Evolutionary conservation across 2,797 vertebrate species (phyloP), one percentile per base, ranked within the genome.

Genomic region (Rachycentron canadum): DNA sequence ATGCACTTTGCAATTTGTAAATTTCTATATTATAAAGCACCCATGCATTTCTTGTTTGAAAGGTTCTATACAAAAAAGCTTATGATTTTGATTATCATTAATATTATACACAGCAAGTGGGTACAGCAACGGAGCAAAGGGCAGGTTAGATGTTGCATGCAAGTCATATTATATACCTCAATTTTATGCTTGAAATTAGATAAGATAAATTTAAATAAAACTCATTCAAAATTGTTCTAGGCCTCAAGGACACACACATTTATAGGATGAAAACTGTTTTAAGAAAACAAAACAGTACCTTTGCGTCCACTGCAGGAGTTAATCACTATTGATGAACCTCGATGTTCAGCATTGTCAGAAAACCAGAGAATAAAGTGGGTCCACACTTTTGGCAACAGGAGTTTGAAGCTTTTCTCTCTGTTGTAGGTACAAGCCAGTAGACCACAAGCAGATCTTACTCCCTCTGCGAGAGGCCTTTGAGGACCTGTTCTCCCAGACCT

Each of bases 401-500:
- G 7, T 53, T 32, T 59, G 7, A 28, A 21, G 34, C 17, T 5
- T 10, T 62, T 23, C 25, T 68, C 14, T 61, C 62, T 76, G 45
- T 32, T 85, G 64, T 85, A 99, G 98, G 64, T 99, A 99, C 83
- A 99, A 99, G 71, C 98, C 98, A 0, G 97, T 99, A 57, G 97
- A 99, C 88, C 97, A 97, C 85, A 97, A 89, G 78, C 94, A 98
- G 87, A 96, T 99, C 81, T 93, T 98, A 93, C 90, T 99, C 26
- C 98, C 98, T 8, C 89, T 99, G 56, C 94, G 97, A 1, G 98
- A 99, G 70, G 95, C 95, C 28, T 99, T 99, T 76, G 98, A 99
- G 77, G 98, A 98, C 34, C 95, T 99, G 23, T 99, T 99, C 91
- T 95, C 95, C 36, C 97, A 97, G 92, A 98, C 97, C 0, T 99